Conservation (phyloP, 2,888 invertebrate species). For the Drosophila formosana region DNA sequence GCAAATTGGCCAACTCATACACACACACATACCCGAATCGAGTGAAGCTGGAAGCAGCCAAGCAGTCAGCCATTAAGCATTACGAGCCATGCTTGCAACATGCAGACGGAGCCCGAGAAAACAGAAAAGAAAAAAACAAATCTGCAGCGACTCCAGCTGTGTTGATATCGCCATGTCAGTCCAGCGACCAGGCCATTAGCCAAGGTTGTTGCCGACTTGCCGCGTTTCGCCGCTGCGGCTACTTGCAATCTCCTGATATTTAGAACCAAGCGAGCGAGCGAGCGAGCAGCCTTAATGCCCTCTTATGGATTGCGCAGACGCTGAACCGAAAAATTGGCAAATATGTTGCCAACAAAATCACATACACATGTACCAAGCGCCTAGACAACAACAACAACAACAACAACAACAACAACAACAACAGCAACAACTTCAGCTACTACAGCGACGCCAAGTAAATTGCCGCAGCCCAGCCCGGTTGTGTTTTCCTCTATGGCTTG, state of each 20-base stretch:
- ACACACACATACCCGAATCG: slow-evolving; percentile 23
- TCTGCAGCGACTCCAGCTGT: slow-evolving; percentile 31
- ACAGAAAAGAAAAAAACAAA: slow-evolving; percentile 3
- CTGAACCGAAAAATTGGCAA: slow-evolving; percentile 72
- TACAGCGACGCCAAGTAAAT: slow-evolving; percentile 47
- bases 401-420: slow-evolving; percentile 37
- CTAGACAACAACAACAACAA: slow-evolving; percentile 40
- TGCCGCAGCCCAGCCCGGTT: slow-evolving; percentile 59
- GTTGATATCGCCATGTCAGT: slow-evolving; percentile 74
- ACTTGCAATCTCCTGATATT: slow-evolving; percentile 76
- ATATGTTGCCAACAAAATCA: slow-evolving; percentile 62
- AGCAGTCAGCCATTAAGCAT: slow-evolving; percentile 58
- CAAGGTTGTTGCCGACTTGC: slow-evolving; percentile 66
- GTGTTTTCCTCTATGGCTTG: slow-evolving; percentile 27
- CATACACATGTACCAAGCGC: slow-evolving; percentile 39
- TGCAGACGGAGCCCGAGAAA: slow-evolving; percentile 22
- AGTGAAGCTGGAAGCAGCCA: slow-evolving; percentile 55
- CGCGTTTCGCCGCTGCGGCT: slow-evolving; percentile 36
- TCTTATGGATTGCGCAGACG: slow-evolving; percentile 78
- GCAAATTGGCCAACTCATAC: slow-evolving; percentile 66
- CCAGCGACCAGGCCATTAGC: slow-evolving; percentile 70
- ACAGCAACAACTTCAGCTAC: slow-evolving; percentile 37
- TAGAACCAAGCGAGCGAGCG: slow-evolving; percentile 53
- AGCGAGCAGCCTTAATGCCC: slow-evolving; percentile 62
- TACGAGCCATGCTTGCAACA: slow-evolving; percentile 64